Evolutionary conservation across 2,888 invertebrate genomes (phyloP).

Genomic region (Caenorhabditis angaria): DNA sequence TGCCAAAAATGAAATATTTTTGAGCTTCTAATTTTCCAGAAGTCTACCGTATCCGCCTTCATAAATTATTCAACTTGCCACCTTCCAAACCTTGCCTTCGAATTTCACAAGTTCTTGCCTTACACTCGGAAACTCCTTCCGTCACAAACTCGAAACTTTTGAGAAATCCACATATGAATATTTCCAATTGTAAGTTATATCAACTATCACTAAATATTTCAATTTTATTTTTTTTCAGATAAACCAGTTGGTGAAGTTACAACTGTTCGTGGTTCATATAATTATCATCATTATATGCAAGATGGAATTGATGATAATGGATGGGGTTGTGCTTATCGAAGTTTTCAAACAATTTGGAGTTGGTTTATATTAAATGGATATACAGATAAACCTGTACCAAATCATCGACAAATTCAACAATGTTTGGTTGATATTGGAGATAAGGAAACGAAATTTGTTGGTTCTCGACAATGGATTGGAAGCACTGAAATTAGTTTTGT

Average conservation of each 20-base stretch:
- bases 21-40: no score
- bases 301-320: constrained; percentile 85
- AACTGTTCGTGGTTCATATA: constrained; percentile 83
- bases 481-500: constrained; percentile 95
- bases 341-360: constrained; percentile 73
- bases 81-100: constrained; percentile 49
- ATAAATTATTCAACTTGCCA: constrained; percentile 55
- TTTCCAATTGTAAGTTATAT: constrained; percentile 43
- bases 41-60: constrained; percentile 49
- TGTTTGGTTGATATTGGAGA: constrained; percentile 93
- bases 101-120: constrained; percentile 35
- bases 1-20: no score
- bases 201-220: not conserved
- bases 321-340: constrained; percentile 59
- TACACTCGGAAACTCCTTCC: constrained; percentile 33
- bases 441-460: constrained; percentile 82
- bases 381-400: constrained; percentile 82
- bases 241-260: constrained; percentile 65
- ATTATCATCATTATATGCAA: constrained; percentile 96
- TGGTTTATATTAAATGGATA: constrained; percentile 93
- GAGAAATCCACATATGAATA: constrained; percentile 45
- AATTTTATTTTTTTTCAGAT: constrained; percentile 43
- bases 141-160: constrained; percentile 35
- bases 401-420: constrained; percentile 87
- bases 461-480: constrained; percentile 95